These are phyloP conservation scores for Entelurus aequoreus DNA, from an alignment of 2,113 vertebrate species.

Conservation along the genomic window DNA sequence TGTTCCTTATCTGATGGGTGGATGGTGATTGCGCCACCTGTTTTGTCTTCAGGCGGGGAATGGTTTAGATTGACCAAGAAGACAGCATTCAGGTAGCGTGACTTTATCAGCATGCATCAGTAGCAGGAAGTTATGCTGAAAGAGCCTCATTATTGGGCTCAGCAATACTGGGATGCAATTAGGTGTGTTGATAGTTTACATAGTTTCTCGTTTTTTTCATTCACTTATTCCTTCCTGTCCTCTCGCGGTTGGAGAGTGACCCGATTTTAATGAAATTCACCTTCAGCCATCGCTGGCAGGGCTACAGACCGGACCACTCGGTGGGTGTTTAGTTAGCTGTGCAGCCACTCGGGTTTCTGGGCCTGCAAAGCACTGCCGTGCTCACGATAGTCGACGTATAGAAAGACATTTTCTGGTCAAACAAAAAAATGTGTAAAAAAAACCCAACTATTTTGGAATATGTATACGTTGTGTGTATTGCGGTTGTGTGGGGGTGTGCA, in stretches of 20 bases:
- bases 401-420: constrained; percentile 1
- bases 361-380: constrained; percentile 1
- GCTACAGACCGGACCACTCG: constrained; percentile 19
- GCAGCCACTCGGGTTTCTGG: constrained; percentile 39
- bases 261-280: constrained; percentile 47
- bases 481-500: constrained; percentile 44
- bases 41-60: constrained; percentile 61
- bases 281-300: constrained; percentile 28
- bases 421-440: constrained; percentile 20
- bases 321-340: constrained; percentile 53
- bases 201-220: constrained; percentile 22
- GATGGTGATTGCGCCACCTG: constrained; percentile 52
- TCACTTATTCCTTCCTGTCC: constrained; percentile 5
- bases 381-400: constrained; percentile 10
- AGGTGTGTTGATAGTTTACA: constrained; percentile 46
- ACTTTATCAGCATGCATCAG: constrained; percentile 53
- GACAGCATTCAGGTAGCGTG: constrained; percentile 61
- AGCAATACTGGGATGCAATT: constrained; percentile 34
- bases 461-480: constrained; percentile 28
- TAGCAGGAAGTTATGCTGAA: constrained; percentile 55
- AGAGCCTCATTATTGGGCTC: constrained; percentile 49
- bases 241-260: constrained; percentile 26
- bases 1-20: constrained; percentile 60
- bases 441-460: background rate
- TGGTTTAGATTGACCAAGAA: constrained; percentile 58